These are phyloP conservation scores for Tetranychus truncatus DNA, from an alignment of 2,888 invertebrate genomes.

Conservation along the genomic window DNA sequence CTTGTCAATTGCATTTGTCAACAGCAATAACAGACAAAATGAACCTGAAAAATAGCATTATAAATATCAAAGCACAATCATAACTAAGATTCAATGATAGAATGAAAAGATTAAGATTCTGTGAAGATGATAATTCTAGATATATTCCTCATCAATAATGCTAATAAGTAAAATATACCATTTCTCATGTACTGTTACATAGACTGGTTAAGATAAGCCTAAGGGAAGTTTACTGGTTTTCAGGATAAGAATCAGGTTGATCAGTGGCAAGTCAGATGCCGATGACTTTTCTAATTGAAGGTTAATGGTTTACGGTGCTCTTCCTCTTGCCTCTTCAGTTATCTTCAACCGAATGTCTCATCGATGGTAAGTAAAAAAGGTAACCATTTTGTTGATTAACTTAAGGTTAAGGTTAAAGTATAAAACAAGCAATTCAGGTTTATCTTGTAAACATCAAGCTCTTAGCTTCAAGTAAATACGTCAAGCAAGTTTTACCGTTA, in stretches of 20 bases:
- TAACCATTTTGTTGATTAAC: background rate
- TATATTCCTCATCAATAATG: no score
- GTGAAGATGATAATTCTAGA: no score
- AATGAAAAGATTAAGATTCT: no score
- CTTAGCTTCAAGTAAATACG: background rate
- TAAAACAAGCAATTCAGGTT: background rate
- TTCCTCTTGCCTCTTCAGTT: background rate
- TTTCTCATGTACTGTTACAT: no score
- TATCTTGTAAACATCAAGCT: background rate
- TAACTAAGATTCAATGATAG: no score
- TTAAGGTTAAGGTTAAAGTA: background rate
- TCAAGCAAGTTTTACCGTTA: background rate
- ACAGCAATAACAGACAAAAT: no score
- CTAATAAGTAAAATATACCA: no score
- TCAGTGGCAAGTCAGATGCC: background rate
- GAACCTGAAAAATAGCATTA: no score
- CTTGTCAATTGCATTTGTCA: no score
- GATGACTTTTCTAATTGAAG: background rate
- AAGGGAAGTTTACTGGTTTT: background rate
- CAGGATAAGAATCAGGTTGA: background rate
- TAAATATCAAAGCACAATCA: no score
- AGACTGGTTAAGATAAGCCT: background rate
- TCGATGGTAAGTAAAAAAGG: background rate
- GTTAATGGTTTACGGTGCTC: background rate
- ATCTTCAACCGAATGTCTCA: background rate